A percentile compares a stretch with the other conserved stretches of the same genome.
Conservation (phyloP, 2,797 vertebrate species). For the Oreonectes daqikongensis region DNA sequence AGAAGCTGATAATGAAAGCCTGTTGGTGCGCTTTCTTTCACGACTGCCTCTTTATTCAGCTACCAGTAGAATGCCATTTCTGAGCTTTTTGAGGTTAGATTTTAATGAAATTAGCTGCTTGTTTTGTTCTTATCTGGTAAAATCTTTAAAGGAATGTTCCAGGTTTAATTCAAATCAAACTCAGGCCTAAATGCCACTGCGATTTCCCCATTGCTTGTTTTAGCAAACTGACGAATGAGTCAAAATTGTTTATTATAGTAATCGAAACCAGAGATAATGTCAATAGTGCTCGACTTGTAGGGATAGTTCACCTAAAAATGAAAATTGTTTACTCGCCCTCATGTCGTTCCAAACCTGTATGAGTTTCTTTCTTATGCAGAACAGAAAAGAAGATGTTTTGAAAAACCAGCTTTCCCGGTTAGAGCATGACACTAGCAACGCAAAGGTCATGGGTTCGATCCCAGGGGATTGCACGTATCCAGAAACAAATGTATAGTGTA, state of each 20-base stretch:
- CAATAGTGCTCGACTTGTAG: not conserved
- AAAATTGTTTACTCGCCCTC: not conserved
- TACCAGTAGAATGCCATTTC: not conserved
- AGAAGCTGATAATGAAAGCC: slow-evolving; percentile 27
- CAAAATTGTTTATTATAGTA: not conserved
- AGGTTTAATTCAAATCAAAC: not conserved
- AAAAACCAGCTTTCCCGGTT: too few relatives aligned
- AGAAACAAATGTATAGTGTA: too few relatives aligned
- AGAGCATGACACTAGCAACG: too few relatives aligned
- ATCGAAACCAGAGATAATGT: not conserved
- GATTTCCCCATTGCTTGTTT: not conserved
- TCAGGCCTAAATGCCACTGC: not conserved
- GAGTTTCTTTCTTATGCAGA: too few relatives aligned
- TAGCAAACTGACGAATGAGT: not conserved
- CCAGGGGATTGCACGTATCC: too few relatives aligned
- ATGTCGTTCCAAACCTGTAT: not conserved
- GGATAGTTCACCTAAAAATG: not conserved
- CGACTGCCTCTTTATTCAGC: not conserved
- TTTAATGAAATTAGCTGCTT: not conserved
- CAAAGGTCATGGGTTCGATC: too few relatives aligned
- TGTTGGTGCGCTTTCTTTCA: slow-evolving; percentile 29
- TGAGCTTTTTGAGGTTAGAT: not conserved
- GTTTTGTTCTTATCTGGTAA: not conserved
- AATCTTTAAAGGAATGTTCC: slow-evolving; percentile 2
- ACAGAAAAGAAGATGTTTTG: too few relatives aligned